phyloP scores from a whole-genome alignment of 2,888 invertebrate species.

The Drosophila paranaensis region DNA sequence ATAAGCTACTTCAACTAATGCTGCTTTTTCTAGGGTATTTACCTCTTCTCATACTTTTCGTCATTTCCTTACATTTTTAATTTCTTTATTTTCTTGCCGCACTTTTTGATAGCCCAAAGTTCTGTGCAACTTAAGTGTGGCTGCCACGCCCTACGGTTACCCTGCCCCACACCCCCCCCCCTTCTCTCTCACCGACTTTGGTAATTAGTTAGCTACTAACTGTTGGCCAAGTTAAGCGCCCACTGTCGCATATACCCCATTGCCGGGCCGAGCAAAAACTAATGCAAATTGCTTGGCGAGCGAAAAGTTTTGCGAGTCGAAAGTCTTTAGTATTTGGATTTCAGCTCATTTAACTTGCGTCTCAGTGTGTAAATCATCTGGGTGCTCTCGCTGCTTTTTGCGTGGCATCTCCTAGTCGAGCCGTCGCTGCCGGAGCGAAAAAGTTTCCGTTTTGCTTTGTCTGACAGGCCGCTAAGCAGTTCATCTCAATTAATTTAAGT shows the following conservation, averaged over 20 bases:
- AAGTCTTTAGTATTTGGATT: slow-evolving; percentile 16
- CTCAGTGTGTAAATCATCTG: slow-evolving; percentile 1
- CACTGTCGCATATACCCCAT: slow-evolving; percentile 4
- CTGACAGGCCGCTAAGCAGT: slow-evolving; percentile 8
- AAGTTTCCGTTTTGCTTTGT: background rate
- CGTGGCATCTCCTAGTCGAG: slow-evolving; percentile 11
- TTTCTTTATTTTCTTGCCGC: slow-evolving; percentile 21
- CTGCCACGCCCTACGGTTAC: background rate
- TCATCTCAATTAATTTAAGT: slow-evolving; percentile 16
- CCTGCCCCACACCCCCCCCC: background rate
- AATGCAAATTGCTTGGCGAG: slow-evolving; percentile 34
- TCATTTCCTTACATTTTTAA: background rate
- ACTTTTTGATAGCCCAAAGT: slow-evolving; percentile 40
- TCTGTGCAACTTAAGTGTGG: slow-evolving; percentile 37
- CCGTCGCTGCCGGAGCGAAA: background rate
- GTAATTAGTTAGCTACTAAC: slow-evolving; percentile 67
- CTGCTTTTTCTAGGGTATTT: background rate
- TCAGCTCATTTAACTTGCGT: slow-evolving; percentile 10
- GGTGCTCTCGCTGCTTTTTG: background rate
- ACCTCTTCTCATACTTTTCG: background rate
- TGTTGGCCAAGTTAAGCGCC: slow-evolving; percentile 41
- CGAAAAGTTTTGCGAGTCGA: slow-evolving; percentile 11
- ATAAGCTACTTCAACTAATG: too few species aligned
- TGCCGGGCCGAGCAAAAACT: slow-evolving; percentile 18
- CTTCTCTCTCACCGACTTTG: slow-evolving; percentile 22